Evolutionary conservation across 1,140 invertebrate species (phyloP).

Genomic region (Achroia grisella): DNA sequence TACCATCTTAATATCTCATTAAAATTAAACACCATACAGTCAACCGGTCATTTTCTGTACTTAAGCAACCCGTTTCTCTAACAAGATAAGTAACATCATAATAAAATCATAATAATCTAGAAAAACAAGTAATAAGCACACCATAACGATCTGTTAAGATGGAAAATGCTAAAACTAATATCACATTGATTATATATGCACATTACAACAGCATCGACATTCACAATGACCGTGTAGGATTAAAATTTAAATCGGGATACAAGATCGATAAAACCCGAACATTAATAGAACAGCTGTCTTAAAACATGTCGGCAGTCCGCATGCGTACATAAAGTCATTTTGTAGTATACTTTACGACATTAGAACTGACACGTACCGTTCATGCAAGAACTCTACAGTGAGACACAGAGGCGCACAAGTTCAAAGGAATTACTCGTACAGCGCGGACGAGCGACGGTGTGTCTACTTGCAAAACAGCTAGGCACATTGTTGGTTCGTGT

Average conservation of each 20-base stretch:
- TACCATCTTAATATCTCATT: too few relatives aligned
- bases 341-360: constrained; percentile 42
- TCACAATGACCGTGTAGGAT: constrained; percentile 28
- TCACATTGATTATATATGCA: neutral
- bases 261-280: constrained; percentile 33
- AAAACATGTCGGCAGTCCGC: constrained; percentile 19
- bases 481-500: constrained; percentile 35
- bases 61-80: too few relatives aligned
- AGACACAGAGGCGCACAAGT: constrained; percentile 13
- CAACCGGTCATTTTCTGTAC: too few relatives aligned
- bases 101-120: too few relatives aligned
- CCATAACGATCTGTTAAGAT: too few relatives aligned
- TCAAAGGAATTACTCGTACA: constrained; percentile 16
- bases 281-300: constrained; percentile 28
- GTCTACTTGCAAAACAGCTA: constrained; percentile 17
- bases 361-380: constrained; percentile 10
- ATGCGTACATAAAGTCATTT: constrained; percentile 31
- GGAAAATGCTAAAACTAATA: too few relatives aligned
- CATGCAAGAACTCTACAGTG: constrained; percentile 6
- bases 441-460: constrained; percentile 16
- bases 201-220: constrained; percentile 5
- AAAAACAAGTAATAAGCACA: too few relatives aligned
- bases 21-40: too few relatives aligned
- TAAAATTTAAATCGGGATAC: constrained; percentile 43
- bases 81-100: too few relatives aligned